Evolutionary conservation across 1,140 invertebrate species (phyloP), one percentile per base, ranked within the genome.

Genomic region (Ctenoplectra terminalis): DNA sequence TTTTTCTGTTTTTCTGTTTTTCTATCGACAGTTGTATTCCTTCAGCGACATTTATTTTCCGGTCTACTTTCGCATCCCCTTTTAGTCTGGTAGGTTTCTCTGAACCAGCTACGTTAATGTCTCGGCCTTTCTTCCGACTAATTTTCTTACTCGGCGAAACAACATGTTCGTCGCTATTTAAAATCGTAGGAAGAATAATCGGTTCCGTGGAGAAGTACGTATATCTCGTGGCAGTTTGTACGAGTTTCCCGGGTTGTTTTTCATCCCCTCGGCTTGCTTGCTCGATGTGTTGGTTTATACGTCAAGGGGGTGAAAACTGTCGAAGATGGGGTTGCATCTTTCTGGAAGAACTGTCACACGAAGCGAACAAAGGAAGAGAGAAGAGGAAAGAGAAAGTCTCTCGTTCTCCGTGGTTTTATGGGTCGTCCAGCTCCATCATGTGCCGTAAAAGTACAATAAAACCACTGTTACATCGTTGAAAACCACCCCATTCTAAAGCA

Each of bases 391-490:
- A 37, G 67, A 54, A 71, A 88, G 87, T 88, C 87, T 75, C 81
- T 88, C 85, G 83, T 70, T 88, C 67, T 84, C 72, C 76, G 84
- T 58, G 88, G 83, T 92, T 93, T 93, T 93, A 93, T 90, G 85
- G 91, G 71, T 91, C 91, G 90, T 92, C 90, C 91, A 92, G 91
- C 88, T 92, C 91, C 91, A 92, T 92, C 91, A 92, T 89, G 88
- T 87, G 81, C 86, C 91, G 90, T 93, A 92, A 93, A 93, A 93
- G 87, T 88, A 90, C 90, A 91, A 93, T 93, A 93, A 93, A 93
- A 93, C 81, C 90, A 85, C 89, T 92, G 91, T 92, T 92, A 92
- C 89, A 83, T 37, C 71, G 83, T 76, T 81, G 70, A 54, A 78
- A 88, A 87, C 81, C 80, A 89, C 79, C 85, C 84, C 78, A 70